phyloP scores from a whole-genome alignment of 2,888 invertebrate genomes.

The Blomia tropicalis region DNA sequence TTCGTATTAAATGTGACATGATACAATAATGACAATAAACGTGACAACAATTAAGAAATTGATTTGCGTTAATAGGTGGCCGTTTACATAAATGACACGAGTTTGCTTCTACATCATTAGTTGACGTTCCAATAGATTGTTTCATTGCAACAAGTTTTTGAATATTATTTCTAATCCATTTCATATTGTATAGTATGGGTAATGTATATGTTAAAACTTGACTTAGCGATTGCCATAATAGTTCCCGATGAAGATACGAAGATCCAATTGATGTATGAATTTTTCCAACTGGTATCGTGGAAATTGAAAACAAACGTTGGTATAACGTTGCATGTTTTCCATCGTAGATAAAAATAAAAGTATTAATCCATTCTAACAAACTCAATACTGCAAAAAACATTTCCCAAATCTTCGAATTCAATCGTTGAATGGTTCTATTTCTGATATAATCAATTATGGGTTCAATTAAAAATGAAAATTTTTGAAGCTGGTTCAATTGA shows the following conservation, averaged over 20 bases:
- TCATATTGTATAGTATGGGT: neutral
- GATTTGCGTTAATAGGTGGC: slow-evolving; percentile 1
- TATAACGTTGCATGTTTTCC: slow-evolving; percentile 15
- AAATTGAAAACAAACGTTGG: neutral
- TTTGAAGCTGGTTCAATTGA: neutral
- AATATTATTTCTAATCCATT: too few species aligned
- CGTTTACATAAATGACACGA: slow-evolving; percentile 1
- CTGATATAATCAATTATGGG: neutral
- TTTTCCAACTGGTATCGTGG: neutral
- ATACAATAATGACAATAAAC: slow-evolving; percentile 19
- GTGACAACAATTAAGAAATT: neutral
- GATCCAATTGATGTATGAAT: neutral
- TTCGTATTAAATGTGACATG: neutral
- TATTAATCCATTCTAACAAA: neutral
- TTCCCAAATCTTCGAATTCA: neutral
- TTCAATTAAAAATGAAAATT: neutral
- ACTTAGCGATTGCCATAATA: slow-evolving; percentile 10
- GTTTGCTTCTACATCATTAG: neutral
- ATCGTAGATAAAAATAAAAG: slow-evolving; percentile 8
- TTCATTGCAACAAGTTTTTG: neutral
- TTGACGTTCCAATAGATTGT: neutral
- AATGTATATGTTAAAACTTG: slow-evolving; percentile 2
- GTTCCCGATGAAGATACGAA: slow-evolving; percentile 6
- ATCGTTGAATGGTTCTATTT: neutral
- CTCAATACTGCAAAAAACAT: neutral